These are phyloP conservation scores for Andrena camellia DNA, from an alignment of 2,888 invertebrate species.

Conservation along the genomic window DNA sequence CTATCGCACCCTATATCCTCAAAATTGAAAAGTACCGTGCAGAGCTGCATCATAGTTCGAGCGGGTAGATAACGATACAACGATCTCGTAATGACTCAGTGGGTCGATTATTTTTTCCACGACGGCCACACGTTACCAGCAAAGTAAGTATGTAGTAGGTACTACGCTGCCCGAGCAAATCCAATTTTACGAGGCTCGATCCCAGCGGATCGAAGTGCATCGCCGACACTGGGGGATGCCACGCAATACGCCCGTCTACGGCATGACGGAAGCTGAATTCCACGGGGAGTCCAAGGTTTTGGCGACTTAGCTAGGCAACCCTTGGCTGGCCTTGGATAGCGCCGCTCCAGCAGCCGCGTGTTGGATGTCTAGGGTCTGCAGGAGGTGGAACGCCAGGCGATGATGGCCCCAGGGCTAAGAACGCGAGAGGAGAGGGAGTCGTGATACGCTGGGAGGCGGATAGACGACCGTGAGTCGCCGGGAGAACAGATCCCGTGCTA, in stretches of 20 bases:
- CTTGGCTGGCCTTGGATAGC: constrained; percentile 61
- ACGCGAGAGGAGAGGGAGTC: constrained; percentile 33
- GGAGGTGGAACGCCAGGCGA: constrained; percentile 26
- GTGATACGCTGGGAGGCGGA: constrained; percentile 45
- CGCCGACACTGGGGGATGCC: constrained; percentile 66
- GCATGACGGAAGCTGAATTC: constrained; percentile 72
- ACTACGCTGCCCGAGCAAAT: constrained; percentile 66
- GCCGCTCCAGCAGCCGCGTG: constrained; percentile 7
- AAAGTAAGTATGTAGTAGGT: constrained; percentile 28
- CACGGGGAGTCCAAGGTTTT: constrained; percentile 70
- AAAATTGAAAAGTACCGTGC: no score
- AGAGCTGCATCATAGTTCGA: no score
- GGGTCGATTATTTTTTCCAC: constrained; percentile 10
- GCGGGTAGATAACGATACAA: background rate
- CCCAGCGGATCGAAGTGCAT: constrained; percentile 71
- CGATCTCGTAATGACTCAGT: constrained; percentile 22
- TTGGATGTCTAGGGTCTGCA: constrained; percentile 28
- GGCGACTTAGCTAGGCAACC: constrained; percentile 71
- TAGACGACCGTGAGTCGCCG: constrained; percentile 46
- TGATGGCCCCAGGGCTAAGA: constrained; percentile 40
- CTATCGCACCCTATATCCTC: no score
- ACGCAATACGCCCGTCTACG: constrained; percentile 69
- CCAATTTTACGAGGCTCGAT: constrained; percentile 74
- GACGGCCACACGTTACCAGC: constrained; percentile 46
- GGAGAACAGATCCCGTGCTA: constrained; percentile 59